phyloP scores from a whole-genome alignment of 2,797 vertebrate genomes.

The Centropyge bicolor region DNA sequence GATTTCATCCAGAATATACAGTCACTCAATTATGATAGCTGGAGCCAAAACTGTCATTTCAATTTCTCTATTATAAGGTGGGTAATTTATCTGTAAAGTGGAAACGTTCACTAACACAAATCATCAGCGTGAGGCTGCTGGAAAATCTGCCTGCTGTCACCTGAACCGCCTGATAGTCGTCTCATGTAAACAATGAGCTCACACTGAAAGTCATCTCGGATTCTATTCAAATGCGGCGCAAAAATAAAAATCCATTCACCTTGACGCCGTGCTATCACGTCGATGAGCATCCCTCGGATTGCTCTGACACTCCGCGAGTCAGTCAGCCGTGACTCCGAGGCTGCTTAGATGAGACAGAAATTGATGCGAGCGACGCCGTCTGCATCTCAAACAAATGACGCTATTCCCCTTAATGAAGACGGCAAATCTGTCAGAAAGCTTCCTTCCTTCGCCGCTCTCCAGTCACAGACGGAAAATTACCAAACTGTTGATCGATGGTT shows the following conservation, averaged over 20 bases:
- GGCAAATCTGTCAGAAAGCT: constrained; percentile 64
- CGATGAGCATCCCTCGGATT: constrained; percentile 34
- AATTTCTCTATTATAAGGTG: background rate
- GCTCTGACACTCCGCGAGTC: constrained; percentile 34
- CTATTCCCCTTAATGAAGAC: constrained; percentile 62
- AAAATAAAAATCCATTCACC: constrained; percentile 57
- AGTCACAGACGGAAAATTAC: constrained; percentile 77
- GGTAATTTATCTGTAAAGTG: background rate
- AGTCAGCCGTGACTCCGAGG: constrained; percentile 27
- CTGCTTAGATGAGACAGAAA: constrained; percentile 45
- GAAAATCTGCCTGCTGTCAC: constrained; percentile 5
- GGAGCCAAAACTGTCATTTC: background rate
- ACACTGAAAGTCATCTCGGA: background rate
- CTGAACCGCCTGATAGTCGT: constrained; percentile 6
- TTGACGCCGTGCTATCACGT: constrained; percentile 43
- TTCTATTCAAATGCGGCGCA: constrained; percentile 36
- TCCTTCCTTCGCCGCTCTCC: constrained; percentile 56
- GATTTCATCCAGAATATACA: constrained; percentile 3
- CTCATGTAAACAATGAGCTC: constrained; percentile 11
- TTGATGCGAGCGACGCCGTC: constrained; percentile 20
- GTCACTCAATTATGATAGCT: background rate
- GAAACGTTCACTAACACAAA: constrained; percentile 1
- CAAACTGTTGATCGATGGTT: constrained; percentile 81
- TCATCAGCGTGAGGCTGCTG: background rate
- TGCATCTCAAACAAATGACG: constrained; percentile 54